Percentiles rank a stretch among this genome's conserved stretches.
Evolutionary conservation across 1,140 invertebrate genomes (phyloP).

Genomic region (Vollenhovia emeryi): DNA sequence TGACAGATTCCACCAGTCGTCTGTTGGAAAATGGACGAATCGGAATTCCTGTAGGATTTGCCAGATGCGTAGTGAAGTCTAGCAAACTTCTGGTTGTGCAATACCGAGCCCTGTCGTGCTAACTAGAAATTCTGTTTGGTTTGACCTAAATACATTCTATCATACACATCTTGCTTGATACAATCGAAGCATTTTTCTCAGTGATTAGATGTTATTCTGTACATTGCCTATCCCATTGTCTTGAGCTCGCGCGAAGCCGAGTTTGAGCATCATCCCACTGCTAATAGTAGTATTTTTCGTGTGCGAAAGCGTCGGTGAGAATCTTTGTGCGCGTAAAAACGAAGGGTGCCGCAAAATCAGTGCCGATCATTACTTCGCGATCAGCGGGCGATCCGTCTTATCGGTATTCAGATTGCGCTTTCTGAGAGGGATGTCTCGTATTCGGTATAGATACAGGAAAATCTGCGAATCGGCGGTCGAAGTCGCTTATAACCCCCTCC

Average conservation of each 20-base stretch:
- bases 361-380: slow-evolving; percentile 80
- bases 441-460: slow-evolving; percentile 43
- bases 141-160: too few relatives aligned
- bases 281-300: neutral
- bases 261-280: neutral
- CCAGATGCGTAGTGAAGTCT: too few relatives aligned
- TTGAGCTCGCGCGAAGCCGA: slow-evolving; percentile 5
- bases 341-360: slow-evolving; percentile 71
- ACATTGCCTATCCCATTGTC: slow-evolving; percentile 23
- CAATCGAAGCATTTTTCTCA: too few relatives aligned
- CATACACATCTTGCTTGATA: too few relatives aligned
- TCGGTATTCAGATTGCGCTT: slow-evolving; percentile 79
- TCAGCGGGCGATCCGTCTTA: slow-evolving; percentile 81
- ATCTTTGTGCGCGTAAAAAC: slow-evolving; percentile 19
- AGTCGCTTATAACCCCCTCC: slow-evolving; percentile 57
- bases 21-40: too few relatives aligned
- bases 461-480: slow-evolving; percentile 54
- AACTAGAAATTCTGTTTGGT: too few relatives aligned
- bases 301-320: neutral
- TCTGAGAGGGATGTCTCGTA: slow-evolving; percentile 21
- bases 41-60: too few relatives aligned
- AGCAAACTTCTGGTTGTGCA: too few relatives aligned
- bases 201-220: neutral
- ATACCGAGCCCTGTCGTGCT: too few relatives aligned
- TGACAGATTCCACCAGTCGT: too few relatives aligned